Base-by-base conservation (phyloP, 1,140 invertebrate species). In the Dendroctonus valens region DNA sequence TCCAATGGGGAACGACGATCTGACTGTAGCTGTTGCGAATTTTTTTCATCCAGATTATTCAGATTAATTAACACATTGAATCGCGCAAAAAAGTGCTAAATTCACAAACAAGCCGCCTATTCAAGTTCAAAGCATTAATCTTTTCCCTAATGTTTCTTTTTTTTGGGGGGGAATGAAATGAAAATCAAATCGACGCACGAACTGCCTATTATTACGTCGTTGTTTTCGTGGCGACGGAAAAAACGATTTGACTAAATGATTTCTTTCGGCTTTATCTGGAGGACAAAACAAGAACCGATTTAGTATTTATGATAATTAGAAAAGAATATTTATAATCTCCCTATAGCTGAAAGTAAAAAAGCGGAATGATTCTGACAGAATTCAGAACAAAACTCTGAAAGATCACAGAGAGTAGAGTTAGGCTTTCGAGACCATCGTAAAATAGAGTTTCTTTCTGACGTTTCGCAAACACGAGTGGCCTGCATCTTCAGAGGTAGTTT, bases 131-230 rank as follows among this genome's bases (percentile, higher is more conserved):
- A 58, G 46, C 55, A 58, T 58, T 44, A 58, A 58, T 58, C 55
- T 58, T 44, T 38, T 44, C 26, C 55, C 26, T 58, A 44, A 42
- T 44, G 41, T 58, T 58, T 58, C 55, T 58, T 44, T 58, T 44
- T 44, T 58, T 58, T 11, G 37, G 7, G 6, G 15, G 38, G 5
- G 15, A n/a, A n/a, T n/a, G 52, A 46, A 42, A 58, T 58, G 55
- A 58, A 58, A 42, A 58, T 58, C 55, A 58, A 58, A 58, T 58
- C 55, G 41, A 58, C 55, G 55, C 55, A 58, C 55, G 55, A 58
- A 58, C 55, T 42, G 55, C 55, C 55, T 58, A 58, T 58, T 58
- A 58, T 58, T 58, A 58, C 55, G 14, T 58, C 55, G 41, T 58
- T 58, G 41, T 39, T 58, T 58, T 44, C 11, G 14, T 4, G 41